Conservation (phyloP, 2,888 invertebrate species). For the Ctenicera cuprea region DNA sequence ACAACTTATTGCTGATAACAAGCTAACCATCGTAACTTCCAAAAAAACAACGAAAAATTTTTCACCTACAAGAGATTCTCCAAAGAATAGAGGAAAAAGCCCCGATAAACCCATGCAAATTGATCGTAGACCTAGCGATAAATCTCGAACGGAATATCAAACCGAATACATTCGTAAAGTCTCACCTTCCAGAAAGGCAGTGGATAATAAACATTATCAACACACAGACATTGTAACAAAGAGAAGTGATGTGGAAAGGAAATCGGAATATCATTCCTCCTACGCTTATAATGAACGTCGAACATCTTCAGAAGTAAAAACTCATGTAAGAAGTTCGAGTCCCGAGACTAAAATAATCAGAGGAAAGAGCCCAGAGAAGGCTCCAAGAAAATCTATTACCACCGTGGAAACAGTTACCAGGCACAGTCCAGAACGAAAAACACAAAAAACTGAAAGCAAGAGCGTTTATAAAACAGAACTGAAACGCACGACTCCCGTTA, state of each 20-base stretch:
- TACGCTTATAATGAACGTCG: constrained; percentile 59
- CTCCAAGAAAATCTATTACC: constrained; percentile 2
- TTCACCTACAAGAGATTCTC: constrained; percentile 42
- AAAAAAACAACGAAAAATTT: constrained; percentile 55
- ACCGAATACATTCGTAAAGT: constrained; percentile 41
- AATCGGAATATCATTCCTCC: constrained; percentile 43
- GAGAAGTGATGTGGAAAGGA: constrained; percentile 51
- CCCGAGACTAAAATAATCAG: constrained; percentile 56
- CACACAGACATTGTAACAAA: constrained; percentile 57
- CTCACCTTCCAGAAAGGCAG: constrained; percentile 56
- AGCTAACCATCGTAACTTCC: constrained; percentile 59
- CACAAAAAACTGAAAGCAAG: constrained; percentile 54
- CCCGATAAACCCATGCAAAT: constrained; percentile 51
- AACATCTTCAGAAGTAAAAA: constrained; percentile 56
- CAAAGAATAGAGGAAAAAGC: constrained; percentile 61
- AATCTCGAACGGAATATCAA: constrained; percentile 5
- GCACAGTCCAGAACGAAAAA: constrained; percentile 68
- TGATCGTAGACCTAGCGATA: background rate
- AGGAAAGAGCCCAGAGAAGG: constrained; percentile 41
- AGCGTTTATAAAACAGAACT: constrained; percentile 61
- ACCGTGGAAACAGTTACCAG: background rate
- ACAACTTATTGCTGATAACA: constrained; percentile 74
- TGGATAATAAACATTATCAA: constrained; percentile 54
- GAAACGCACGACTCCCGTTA: constrained; percentile 67
- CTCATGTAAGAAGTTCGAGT: constrained; percentile 51